Conservation (phyloP, 1,140 invertebrate genomes). For the Lepidotrigona ventralis region DNA sequence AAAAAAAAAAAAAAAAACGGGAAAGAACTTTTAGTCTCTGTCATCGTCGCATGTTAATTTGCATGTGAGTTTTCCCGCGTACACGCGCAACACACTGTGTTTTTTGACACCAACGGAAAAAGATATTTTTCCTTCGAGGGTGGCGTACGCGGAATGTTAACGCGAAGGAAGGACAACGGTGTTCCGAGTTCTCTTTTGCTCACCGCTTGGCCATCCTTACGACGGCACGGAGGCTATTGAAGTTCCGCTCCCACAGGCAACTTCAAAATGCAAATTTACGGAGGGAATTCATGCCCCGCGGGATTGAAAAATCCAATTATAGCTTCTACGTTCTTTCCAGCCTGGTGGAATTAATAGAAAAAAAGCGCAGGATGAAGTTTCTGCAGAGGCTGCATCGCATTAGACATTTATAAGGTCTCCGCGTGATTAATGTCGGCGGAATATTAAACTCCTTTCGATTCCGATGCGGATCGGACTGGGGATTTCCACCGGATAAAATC, state of each 20-base stretch:
- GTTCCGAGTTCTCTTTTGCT: too few relatives aligned
- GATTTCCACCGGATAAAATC: neutral
- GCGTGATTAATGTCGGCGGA: neutral
- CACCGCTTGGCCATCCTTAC: neutral
- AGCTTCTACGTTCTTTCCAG: neutral
- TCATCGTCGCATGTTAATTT: too few relatives aligned
- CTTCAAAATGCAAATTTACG: slow-evolving; percentile 17
- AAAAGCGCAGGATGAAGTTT: neutral
- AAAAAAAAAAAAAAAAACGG: too few relatives aligned
- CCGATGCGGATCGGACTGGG: neutral
- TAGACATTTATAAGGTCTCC: neutral
- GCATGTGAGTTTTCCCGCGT: too few relatives aligned
- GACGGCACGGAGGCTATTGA: neutral
- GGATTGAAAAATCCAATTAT: slow-evolving; percentile 12
- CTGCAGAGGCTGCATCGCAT: neutral
- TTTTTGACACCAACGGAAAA: neutral
- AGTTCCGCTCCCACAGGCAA: neutral
- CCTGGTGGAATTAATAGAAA: neutral
- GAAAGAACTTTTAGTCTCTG: too few relatives aligned
- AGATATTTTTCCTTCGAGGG: neutral
- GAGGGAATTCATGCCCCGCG: neutral
- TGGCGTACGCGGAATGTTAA: too few relatives aligned
- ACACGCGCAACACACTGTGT: too few relatives aligned
- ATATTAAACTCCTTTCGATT: neutral
- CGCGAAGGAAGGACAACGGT: neutral